Percentiles rank a stretch among this genome's conserved stretches.
phyloP scores from a whole-genome alignment of 1,140 invertebrate species.

The Polypedilum vanderplanki region DNA sequence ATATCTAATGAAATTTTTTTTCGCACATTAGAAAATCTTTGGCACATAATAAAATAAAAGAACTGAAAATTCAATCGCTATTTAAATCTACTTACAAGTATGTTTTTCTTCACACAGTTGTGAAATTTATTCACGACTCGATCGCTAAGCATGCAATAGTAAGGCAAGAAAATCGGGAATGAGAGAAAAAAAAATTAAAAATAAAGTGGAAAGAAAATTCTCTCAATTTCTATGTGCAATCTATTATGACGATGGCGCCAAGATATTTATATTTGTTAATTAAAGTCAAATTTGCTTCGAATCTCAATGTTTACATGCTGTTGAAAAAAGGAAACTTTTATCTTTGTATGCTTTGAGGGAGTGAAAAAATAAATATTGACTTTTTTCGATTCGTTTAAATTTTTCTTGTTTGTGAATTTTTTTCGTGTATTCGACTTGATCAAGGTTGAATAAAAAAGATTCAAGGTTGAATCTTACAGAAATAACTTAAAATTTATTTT shows the following conservation, averaged over 20 bases:
- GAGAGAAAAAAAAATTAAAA: constrained; percentile 2
- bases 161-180: neutral
- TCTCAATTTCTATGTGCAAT: neutral
- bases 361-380: too few species aligned
- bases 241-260: constrained; percentile 2
- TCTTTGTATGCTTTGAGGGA: too few species aligned
- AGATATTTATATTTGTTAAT: constrained; percentile 9
- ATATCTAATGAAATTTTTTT: neutral
- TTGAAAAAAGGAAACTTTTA: too few species aligned
- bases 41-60: neutral
- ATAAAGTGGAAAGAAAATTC: neutral
- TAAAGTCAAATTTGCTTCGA: neutral
- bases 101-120: too few species aligned
- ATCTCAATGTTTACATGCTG: neutral
- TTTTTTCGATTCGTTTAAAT: too few species aligned
- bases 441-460: too few species aligned
- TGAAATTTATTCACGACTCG: neutral
- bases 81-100: too few species aligned
- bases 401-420: too few species aligned
- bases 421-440: too few species aligned
- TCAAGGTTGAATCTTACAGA: too few species aligned
- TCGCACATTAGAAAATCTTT: too few species aligned
- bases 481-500: too few species aligned
- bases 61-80: neutral
- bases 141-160: neutral